Percentiles rank a stretch among this genome's conserved stretches.
Conservation (phyloP, 1,140 invertebrate species). For the Theocolax elegans region DNA sequence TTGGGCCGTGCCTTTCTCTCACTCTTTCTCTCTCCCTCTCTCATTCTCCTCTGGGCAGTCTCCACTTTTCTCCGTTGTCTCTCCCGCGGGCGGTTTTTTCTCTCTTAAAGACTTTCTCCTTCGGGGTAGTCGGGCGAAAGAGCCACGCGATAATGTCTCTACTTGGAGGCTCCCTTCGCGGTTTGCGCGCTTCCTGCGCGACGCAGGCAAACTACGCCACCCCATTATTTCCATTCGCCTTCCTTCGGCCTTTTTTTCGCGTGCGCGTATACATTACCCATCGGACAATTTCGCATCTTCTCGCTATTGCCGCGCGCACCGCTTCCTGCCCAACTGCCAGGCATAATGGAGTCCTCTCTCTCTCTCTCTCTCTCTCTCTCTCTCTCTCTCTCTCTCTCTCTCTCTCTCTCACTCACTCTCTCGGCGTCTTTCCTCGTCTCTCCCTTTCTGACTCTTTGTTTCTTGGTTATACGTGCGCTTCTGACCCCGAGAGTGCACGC, state of each 20-base stretch:
- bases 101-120: conserved; percentile 21
- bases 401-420: neutral
- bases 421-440: neutral
- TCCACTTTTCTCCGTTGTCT: no score
- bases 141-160: conserved; percentile 34
- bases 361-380: no score
- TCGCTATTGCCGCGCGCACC: conserved; percentile 24
- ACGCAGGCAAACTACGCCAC: neutral
- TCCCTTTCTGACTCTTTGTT: no score
- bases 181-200: conserved; percentile 23
- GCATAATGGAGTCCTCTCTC: conserved; percentile 15
- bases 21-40: no score
- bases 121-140: neutral
- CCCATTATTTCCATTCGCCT: conserved; percentile 3
- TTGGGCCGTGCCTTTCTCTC: no score
- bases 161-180: conserved; percentile 18
- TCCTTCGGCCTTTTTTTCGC: neutral
- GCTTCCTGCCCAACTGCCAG: conserved; percentile 41
- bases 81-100: no score
- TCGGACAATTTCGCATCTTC: conserved; percentile 37
- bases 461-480: neutral
- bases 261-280: conserved; percentile 1
- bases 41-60: no score
- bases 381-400: neutral
- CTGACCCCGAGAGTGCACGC: neutral